A percentile compares a stretch with the other conserved stretches of the same genome.
Conservation (phyloP, 2,888 invertebrate species). For the Scrobipalpa atriplicella region DNA sequence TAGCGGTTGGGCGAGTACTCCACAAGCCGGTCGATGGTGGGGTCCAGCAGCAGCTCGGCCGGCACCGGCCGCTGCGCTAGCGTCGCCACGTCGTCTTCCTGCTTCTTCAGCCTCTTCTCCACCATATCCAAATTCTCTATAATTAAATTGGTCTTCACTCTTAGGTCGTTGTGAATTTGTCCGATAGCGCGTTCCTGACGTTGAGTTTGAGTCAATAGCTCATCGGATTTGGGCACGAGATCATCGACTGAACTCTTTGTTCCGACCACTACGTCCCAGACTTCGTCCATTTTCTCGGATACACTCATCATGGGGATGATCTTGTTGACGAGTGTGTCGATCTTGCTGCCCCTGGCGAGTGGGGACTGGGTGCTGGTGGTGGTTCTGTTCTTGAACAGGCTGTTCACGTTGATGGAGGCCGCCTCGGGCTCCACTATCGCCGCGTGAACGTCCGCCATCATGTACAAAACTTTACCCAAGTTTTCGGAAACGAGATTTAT, state of each 20-base stretch:
- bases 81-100: constrained; percentile 91
- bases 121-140: constrained; percentile 94
- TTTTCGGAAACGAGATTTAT: constrained; percentile 92
- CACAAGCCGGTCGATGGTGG: constrained; percentile 90
- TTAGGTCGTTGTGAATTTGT: constrained; percentile 91
- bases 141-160: constrained; percentile 92
- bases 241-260: constrained; percentile 94
- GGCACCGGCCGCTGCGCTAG: constrained; percentile 89
- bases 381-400: constrained; percentile 78
- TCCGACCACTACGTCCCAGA: constrained; percentile 95
- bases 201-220: constrained; percentile 92
- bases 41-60: constrained; percentile 87
- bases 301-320: constrained; percentile 93
- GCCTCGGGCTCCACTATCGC: constrained; percentile 90
- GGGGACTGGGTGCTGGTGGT: constrained; percentile 84
- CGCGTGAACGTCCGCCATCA: constrained; percentile 92
- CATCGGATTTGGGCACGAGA: constrained; percentile 93
- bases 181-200: constrained; percentile 93
- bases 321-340: constrained; percentile 91
- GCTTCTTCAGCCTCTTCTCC: constrained; percentile 91
- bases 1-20: constrained; percentile 90
- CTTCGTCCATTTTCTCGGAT: constrained; percentile 95
- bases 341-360: constrained; percentile 85
- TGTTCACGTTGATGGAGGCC: constrained; percentile 77
- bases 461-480: constrained; percentile 88